These are phyloP conservation scores for Laothoe populi DNA, from an alignment of 2,888 invertebrate species.

Conservation along the genomic window DNA sequence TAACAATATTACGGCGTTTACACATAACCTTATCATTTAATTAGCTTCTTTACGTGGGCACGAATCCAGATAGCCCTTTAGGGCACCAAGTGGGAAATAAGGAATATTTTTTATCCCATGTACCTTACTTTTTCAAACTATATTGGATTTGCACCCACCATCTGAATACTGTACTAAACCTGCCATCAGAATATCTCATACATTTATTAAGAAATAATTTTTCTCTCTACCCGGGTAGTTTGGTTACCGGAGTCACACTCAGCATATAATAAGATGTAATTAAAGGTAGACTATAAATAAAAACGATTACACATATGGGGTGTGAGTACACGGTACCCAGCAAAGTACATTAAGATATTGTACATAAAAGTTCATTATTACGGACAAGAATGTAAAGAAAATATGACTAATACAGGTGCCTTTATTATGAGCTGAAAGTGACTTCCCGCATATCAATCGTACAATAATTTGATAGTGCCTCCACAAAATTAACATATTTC, in stretches of 20 bases:
- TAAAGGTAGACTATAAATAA: background rate
- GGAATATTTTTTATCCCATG: background rate
- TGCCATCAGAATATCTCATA: too few relatives aligned
- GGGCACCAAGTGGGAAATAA: background rate
- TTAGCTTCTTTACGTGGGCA: background rate
- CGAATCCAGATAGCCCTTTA: background rate
- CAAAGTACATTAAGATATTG: too few relatives aligned
- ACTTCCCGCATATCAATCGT: background rate
- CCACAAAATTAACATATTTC: background rate
- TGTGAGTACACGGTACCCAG: background rate
- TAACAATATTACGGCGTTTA: conserved; percentile 31
- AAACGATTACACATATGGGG: background rate
- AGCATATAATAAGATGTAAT: background rate
- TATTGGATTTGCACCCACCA: background rate
- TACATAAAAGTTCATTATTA: too few relatives aligned
- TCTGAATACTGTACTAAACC: background rate
- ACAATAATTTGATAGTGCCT: background rate
- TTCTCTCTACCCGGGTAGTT: background rate
- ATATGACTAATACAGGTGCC: background rate
- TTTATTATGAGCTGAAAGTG: background rate
- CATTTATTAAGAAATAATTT: too few relatives aligned
- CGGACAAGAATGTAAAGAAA: too few relatives aligned
- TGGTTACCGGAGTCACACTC: background rate
- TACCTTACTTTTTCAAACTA: background rate
- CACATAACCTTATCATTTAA: conserved; percentile 1